These are phyloP conservation scores for Chymomyza amoena DNA, from an alignment of 2,888 invertebrate genomes.

Conservation along the genomic window DNA sequence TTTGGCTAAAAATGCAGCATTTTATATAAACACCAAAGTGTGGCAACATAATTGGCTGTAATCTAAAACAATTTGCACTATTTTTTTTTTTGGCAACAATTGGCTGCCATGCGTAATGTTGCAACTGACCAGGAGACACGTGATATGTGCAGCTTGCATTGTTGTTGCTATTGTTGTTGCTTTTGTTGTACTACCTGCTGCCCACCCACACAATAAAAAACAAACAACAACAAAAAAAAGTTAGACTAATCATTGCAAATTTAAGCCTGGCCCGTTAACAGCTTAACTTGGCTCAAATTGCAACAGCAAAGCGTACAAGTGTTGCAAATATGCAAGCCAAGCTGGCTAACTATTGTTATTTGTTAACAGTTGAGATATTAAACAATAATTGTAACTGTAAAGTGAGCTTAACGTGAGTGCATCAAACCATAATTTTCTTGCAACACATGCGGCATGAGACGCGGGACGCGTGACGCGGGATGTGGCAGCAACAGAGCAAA, in stretches of 20 bases:
- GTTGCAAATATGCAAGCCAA: constrained; percentile 46
- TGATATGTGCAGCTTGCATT: neutral
- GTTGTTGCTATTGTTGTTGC: neutral
- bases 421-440: constrained; percentile 74
- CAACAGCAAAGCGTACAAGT: constrained; percentile 51
- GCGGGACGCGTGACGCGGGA: constrained; percentile 21
- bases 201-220: constrained; percentile 64
- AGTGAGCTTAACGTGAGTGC: constrained; percentile 73
- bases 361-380: constrained; percentile 63
- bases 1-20: constrained; percentile 36
- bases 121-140: constrained; percentile 41
- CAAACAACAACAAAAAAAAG: no score
- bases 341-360: constrained; percentile 32
- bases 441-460: constrained; percentile 45
- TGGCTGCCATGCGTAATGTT: constrained; percentile 28
- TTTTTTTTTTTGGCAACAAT: constrained; percentile 49
- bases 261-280: constrained; percentile 42
- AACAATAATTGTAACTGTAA: constrained; percentile 74
- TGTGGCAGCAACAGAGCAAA: constrained; percentile 7
- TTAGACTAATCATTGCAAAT: constrained; percentile 60
- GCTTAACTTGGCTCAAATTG: constrained; percentile 45
- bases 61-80: constrained; percentile 64
- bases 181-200: neutral
- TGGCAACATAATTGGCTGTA: constrained; percentile 64
- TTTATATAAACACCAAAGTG: constrained; percentile 65